These are phyloP conservation scores for Actenoides lindsayi DNA, from an alignment of 2,113 vertebrate genomes.

Conservation along the genomic window DNA sequence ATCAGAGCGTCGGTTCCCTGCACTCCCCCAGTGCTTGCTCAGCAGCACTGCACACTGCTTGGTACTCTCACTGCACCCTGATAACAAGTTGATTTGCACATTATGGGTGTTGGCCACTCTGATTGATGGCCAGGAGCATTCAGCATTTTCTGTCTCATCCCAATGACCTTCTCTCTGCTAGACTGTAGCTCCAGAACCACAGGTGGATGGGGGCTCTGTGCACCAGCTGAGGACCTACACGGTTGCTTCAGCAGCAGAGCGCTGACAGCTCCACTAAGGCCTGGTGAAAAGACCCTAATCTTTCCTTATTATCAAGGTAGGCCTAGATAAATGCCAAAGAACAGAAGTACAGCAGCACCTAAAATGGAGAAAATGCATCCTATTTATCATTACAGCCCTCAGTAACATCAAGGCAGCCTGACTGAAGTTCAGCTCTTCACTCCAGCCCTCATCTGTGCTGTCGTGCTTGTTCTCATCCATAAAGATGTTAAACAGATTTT, in stretches of 20 bases:
- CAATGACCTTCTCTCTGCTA: background rate
- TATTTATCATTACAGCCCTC: background rate
- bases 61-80: background rate
- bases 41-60: accelerated
- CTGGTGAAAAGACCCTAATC: background rate
- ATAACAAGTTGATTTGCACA: background rate
- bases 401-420: background rate
- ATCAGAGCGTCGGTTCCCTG: accelerated
- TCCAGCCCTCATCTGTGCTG: background rate
- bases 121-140: background rate
- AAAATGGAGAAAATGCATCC: background rate
- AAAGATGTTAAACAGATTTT: slow-evolving; percentile 26
- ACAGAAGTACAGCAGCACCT: background rate
- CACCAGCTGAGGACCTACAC: background rate
- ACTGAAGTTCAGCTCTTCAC: background rate
- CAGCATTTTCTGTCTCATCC: background rate
- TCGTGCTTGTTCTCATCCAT: background rate
- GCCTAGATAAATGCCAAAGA: background rate
- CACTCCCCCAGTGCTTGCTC: background rate
- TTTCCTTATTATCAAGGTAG: background rate
- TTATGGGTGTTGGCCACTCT: background rate
- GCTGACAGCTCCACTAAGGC: background rate
- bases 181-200: background rate
- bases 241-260: background rate
- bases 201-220: background rate